Evolutionary conservation across 2,113 vertebrate genomes (phyloP), one percentile per base, ranked within the genome.

Genomic region (Diphyllodes magnificus): DNA sequence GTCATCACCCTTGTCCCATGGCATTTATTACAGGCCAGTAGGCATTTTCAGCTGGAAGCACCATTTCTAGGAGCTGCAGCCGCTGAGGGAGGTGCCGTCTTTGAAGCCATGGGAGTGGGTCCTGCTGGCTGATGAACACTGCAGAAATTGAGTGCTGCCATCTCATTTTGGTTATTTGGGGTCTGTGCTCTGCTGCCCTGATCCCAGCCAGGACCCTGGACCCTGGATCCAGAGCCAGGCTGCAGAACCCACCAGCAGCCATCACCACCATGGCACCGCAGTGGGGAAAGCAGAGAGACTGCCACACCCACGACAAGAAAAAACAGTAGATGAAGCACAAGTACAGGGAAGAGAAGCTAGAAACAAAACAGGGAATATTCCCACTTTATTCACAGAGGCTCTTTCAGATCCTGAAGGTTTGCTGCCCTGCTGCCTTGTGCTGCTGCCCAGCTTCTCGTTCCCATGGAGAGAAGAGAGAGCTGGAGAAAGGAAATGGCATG

Each of bases 181-280:
- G 14, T 17, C 49, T 76, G 53, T 27, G 31, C 10, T 59, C 20
- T 35, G n/a, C 40, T 60, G 23, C 22, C 31, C 19, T 40, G 17
- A 70, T 31, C 22, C 31, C 13, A 3, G 22, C 9, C 45, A 54
- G 37, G 42, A 60, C 13, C 5, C 24, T 54, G 18, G 13, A 31
- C 50, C 21, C 24, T 24, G 33, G 22, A 13, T 10, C 35, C 51
- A 53, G 30, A 6, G 2, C 20, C 10, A 7, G 57, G 25, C 42
- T 9, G 1, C 65, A 75, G 56, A 10, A 69, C 53, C 9, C 45
- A 42, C 33, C 21, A 61, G 17, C 39, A 83, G 11, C 40, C 47
- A 37, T 35, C 53, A 40, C 28, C 35, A 35, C 30, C 0, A 1
- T 21, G 7, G 9, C 35, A 56, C 25, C 0, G 0, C 1, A 0